phyloP scores from a whole-genome alignment of 2,797 vertebrate species.

The Falco naumanni region DNA sequence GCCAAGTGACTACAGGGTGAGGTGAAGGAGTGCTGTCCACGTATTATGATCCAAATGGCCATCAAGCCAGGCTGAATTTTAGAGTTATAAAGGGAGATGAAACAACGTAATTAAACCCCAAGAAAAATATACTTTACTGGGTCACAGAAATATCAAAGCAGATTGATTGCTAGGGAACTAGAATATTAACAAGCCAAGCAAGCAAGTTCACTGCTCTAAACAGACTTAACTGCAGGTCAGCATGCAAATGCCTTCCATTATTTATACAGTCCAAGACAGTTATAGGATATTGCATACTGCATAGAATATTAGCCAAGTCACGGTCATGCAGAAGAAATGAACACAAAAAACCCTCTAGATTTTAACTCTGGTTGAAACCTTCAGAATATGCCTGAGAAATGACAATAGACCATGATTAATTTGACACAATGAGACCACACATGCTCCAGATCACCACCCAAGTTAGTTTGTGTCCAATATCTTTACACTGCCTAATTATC shows the following conservation, averaged over 20 bases:
- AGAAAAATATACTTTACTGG: conserved; percentile 49
- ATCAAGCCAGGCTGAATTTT: conserved; percentile 41
- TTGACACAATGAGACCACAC: background rate
- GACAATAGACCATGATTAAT: background rate
- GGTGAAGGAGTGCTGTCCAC: background rate
- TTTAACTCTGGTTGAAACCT: background rate
- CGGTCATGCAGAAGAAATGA: background rate
- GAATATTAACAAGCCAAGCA: conserved; percentile 67
- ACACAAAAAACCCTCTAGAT: background rate
- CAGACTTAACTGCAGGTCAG: conserved; percentile 44
- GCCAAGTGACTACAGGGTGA: background rate
- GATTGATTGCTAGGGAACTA: conserved; percentile 57
- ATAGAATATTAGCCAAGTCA: conserved; percentile 7
- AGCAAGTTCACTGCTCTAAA: conserved; percentile 34
- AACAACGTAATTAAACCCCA: conserved; percentile 37
- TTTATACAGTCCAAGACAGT: conserved; percentile 44
- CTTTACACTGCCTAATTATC: background rate
- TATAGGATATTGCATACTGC: background rate
- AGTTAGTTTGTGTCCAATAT: background rate
- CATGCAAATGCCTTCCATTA: conserved; percentile 48
- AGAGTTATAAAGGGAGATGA: background rate
- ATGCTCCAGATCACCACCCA: background rate
- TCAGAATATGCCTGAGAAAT: background rate
- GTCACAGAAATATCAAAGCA: conserved; percentile 66
- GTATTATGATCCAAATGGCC: conserved; percentile 39